Evolutionary conservation across 64 coral and sea anemone genomes (phyloP).

Genomic region (Platygyra sinensis): DNA sequence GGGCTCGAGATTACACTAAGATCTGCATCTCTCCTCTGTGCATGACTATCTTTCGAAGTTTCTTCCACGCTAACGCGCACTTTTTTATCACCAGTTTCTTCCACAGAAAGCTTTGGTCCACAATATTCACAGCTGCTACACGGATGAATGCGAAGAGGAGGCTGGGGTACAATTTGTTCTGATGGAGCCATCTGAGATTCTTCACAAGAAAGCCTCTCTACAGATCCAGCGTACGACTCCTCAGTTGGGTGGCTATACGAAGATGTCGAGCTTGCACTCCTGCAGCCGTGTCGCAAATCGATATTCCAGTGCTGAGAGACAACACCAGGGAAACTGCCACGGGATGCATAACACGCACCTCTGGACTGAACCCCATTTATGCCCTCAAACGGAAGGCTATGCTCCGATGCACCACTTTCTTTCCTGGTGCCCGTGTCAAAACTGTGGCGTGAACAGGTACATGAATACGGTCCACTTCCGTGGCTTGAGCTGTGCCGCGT

Average conservation of each 20-base stretch:
- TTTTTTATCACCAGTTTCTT: background rate
- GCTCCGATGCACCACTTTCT: background rate
- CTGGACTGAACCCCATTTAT: background rate
- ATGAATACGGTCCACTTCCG: background rate
- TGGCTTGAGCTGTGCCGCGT: background rate
- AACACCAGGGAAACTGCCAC: background rate
- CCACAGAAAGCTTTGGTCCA: background rate
- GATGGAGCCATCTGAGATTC: conserved; percentile 2
- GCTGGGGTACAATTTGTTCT: conserved; percentile 14
- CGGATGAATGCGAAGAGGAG: background rate
- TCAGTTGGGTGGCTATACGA: background rate
- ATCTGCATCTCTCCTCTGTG: background rate
- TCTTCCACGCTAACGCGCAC: background rate
- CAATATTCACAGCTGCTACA: background rate
- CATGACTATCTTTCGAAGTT: background rate
- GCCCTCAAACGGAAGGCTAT: background rate
- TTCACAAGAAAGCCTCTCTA: background rate
- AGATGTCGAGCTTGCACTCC: background rate
- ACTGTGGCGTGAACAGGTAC: background rate
- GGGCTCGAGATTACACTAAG: background rate
- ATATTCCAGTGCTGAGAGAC: background rate
- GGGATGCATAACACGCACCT: background rate
- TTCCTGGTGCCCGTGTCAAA: background rate
- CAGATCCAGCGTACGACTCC: background rate
- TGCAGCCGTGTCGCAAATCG: background rate